Percentiles rank a stretch among this genome's conserved stretches.
These are phyloP conservation scores for Leucophora obtusa DNA, from an alignment of 2,888 invertebrate genomes.

Conservation along the genomic window DNA sequence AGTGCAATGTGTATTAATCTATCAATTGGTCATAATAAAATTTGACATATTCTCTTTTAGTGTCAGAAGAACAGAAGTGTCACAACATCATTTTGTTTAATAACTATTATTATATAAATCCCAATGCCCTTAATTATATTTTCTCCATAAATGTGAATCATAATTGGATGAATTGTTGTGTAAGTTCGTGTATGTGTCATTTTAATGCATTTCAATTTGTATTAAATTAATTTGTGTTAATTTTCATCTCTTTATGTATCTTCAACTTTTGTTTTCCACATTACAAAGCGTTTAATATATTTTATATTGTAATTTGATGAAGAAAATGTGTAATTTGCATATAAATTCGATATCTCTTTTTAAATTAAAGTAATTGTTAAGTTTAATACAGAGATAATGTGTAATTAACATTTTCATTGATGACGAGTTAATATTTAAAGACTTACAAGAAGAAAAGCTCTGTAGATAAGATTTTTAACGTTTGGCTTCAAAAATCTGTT, in stretches of 20 bases:
- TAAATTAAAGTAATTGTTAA: slow-evolving; percentile 48
- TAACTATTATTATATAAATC: slow-evolving; percentile 8
- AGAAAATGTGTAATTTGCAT: slow-evolving; percentile 36
- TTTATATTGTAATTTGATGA: neutral
- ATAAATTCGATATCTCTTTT: slow-evolving; percentile 41
- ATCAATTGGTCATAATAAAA: slow-evolving; percentile 19
- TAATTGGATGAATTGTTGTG: neutral
- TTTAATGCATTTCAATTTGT: slow-evolving; percentile 37
- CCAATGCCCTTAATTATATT: slow-evolving; percentile 40
- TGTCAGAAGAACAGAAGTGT: neutral
- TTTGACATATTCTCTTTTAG: neutral
- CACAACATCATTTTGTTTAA: neutral
- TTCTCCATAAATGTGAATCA: slow-evolving; percentile 9
- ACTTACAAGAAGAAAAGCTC: too few species aligned
- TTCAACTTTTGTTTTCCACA: neutral
- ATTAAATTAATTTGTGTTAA: neutral
- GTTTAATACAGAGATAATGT: slow-evolving; percentile 32
- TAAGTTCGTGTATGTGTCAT: neutral
- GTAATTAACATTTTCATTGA: neutral
- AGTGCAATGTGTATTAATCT: neutral
- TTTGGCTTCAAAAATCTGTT: too few species aligned
- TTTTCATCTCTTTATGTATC: neutral
- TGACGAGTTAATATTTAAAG: neutral
- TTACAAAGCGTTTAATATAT: slow-evolving; percentile 10
- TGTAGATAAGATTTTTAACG: too few species aligned